Base-by-base conservation (phyloP, 92 coral and sea anemone genomes). In the Phenganax marumi region DNA sequence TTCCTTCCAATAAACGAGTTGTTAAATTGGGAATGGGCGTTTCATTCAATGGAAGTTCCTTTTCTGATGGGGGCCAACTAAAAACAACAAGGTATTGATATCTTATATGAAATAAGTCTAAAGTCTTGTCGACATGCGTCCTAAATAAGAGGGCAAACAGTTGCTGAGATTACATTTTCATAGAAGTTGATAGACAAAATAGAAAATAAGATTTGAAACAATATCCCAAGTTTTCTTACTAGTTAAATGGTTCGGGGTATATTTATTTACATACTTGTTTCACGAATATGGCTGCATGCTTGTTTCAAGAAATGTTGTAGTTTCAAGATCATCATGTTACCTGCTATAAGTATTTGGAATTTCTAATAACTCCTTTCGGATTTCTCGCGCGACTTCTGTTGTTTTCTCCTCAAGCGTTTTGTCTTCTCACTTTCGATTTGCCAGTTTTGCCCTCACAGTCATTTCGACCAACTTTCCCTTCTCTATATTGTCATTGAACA, bases 401-500 rank as follows among this genome's bases (percentile, higher is more conserved):
- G 81, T 57, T 60, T 77, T 77, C 39, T 77, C 81, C 70, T 77
- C 81, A 5, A 56, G 21, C 23, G 81, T 56, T 52, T 74, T 74
- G 10, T 74, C 79, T 16, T 77, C 69, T 52, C 70, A 39, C 22
- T 18, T 60, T 11, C 19, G 46, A 10, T 77, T 54, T 18, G 54
- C 68, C 43, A 77, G 16, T 39, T 57, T 57, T 77, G 81, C 81
- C 23, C 70, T 56, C 48, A 60, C 70, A 25, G 70, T n/a, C 68
- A 77, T 50, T 43, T 77, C 68, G 51, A 77, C 70, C 64, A 77
- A 77, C 70, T 77, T 47, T 13, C 81, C 81, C 70, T 77, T 77
- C 23, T 77, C 81, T 23, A 77, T 26, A 19, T 26, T 60, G 70
- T 77, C 43, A 56, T 77, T 77, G 65, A 77, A 77, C 24, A 77